These are phyloP conservation scores for Lepisosteus oculatus DNA, from an alignment of 2,113 vertebrate species.

Conservation along the genomic window DNA sequence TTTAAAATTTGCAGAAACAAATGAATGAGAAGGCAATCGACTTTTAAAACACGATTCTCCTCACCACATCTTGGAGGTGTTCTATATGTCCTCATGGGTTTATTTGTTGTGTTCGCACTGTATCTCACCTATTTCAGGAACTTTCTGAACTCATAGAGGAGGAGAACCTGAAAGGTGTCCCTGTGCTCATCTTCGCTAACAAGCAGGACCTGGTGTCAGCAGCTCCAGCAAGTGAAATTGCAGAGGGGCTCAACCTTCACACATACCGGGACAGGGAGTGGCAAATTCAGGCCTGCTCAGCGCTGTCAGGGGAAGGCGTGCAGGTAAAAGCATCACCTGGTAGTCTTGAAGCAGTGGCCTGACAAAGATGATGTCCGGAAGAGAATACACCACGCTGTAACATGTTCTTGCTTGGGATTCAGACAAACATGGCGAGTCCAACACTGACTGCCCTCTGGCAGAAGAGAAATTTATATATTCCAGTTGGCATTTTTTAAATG, in stretches of 20 bases:
- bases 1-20: too few relatives aligned
- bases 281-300: slow-evolving; percentile 89
- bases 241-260: slow-evolving; percentile 81
- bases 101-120: not conserved
- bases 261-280: slow-evolving; percentile 79
- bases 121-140: slow-evolving; percentile 59
- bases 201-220: slow-evolving; percentile 81
- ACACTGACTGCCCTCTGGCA: too few relatives aligned
- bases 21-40: too few relatives aligned
- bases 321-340: slow-evolving; percentile 57
- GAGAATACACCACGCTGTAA: too few relatives aligned
- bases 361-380: not conserved
- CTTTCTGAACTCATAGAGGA: slow-evolving; percentile 76
- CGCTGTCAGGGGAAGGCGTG: slow-evolving; percentile 79
- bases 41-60: too few relatives aligned
- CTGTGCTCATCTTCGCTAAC: slow-evolving; percentile 84
- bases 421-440: too few relatives aligned
- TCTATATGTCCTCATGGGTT: too few relatives aligned
- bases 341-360: not conserved
- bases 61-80: too few relatives aligned
- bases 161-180: slow-evolving; percentile 71
- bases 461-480: too few relatives aligned
- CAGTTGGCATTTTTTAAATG: too few relatives aligned
- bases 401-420: too few relatives aligned
- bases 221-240: slow-evolving; percentile 74